phyloP scores from a whole-genome alignment of 2,888 invertebrate species.

The Yponomeuta plumbellus region DNA sequence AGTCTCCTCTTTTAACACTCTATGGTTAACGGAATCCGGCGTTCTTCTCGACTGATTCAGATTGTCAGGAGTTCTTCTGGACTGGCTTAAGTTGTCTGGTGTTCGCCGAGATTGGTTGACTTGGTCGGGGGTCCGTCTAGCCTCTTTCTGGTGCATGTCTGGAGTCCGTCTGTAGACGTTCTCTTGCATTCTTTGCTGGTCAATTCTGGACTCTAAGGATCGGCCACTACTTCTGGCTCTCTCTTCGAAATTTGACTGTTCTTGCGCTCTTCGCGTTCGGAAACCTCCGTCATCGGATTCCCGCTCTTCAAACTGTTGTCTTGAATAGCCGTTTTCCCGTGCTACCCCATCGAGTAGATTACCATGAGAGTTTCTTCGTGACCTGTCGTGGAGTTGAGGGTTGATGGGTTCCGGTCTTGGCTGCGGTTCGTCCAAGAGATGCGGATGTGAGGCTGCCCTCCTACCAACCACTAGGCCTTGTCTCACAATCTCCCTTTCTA shows the following conservation, averaged over 20 bases:
- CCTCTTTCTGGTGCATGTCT: slow-evolving; percentile 20
- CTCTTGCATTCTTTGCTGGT: slow-evolving; percentile 41
- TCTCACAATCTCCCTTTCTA: slow-evolving; percentile 76
- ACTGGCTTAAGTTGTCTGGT: slow-evolving; percentile 24
- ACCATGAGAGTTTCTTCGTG: slow-evolving; percentile 77
- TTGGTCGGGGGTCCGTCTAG: slow-evolving; percentile 24
- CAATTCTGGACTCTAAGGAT: slow-evolving; percentile 52
- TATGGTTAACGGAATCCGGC: slow-evolving; percentile 54
- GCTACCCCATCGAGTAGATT: slow-evolving; percentile 73
- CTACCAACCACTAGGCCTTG: slow-evolving; percentile 74
- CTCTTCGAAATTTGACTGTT: slow-evolving; percentile 61
- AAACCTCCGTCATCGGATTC: slow-evolving; percentile 80
- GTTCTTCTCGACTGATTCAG: slow-evolving; percentile 22
- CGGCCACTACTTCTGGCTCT: slow-evolving; percentile 64
- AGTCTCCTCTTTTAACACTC: slow-evolving; percentile 49
- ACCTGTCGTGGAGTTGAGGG: slow-evolving; percentile 56
- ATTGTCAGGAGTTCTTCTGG: slow-evolving; percentile 43
- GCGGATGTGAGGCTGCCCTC: slow-evolving; percentile 81
- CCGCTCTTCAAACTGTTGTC: slow-evolving; percentile 57
- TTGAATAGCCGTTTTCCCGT: slow-evolving; percentile 43
- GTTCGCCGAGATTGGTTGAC: slow-evolving; percentile 20
- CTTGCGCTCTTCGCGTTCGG: slow-evolving; percentile 59
- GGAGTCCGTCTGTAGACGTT: slow-evolving; percentile 33
- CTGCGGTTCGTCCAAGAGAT: slow-evolving; percentile 73
- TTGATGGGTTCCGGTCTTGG: slow-evolving; percentile 51